Evolutionary conservation across 1,140 invertebrate species (phyloP).

Genomic region (Brachionus angularis): DNA sequence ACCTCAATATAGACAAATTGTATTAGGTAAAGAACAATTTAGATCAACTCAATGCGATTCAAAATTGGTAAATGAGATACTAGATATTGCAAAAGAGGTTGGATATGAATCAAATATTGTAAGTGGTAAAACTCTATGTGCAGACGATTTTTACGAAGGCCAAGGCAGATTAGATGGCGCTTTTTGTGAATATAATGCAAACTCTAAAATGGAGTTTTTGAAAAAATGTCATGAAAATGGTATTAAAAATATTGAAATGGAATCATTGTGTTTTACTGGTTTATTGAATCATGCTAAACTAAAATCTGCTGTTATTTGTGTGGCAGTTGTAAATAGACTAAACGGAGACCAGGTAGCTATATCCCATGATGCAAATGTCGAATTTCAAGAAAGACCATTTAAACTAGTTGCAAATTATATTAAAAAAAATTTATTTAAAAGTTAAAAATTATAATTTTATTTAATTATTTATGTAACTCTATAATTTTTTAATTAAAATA

Average conservation of each 20-base stretch:
- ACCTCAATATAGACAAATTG: conserved; percentile 70
- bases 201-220: conserved; percentile 83
- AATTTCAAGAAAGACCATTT: conserved; percentile 88
- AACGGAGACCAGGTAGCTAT: conserved; percentile 81
- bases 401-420: conserved; percentile 81
- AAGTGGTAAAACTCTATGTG: conserved; percentile 87
- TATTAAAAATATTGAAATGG: conserved; percentile 97
- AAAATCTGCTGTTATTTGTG: conserved; percentile 82
- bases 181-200: conserved; percentile 85
- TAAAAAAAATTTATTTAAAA: conserved; percentile 65
- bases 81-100: conserved; percentile 63
- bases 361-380: conserved; percentile 79
- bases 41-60: conserved; percentile 77
- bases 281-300: conserved; percentile 87
- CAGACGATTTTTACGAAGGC: conserved; percentile 93
- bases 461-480: no score
- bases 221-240: conserved; percentile 71
- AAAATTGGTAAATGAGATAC: conserved; percentile 72
- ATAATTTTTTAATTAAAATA: no score
- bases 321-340: conserved; percentile 81
- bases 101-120: conserved; percentile 71
- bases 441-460: no score
- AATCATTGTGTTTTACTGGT: conserved; percentile 82
- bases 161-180: conserved; percentile 91
- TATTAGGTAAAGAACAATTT: conserved; percentile 77